Conservation (phyloP, 2,113 vertebrate species). For the Rhynchopsitta pachyrhyncha region DNA sequence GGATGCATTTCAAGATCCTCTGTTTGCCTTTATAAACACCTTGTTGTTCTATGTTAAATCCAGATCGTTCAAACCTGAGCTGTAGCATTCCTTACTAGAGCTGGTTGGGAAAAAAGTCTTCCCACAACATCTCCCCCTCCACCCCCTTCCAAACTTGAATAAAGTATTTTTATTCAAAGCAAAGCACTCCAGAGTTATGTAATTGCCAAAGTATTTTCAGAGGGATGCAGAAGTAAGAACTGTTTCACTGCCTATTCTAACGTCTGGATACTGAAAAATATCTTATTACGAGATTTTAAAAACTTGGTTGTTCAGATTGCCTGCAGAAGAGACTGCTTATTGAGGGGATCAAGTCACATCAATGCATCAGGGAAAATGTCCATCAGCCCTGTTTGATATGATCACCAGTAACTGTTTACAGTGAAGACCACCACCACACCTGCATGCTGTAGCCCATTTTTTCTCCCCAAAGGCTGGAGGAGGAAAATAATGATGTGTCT, state of each 20-base stretch:
- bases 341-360: neutral
- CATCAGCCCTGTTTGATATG: neutral
- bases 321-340: neutral
- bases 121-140: neutral
- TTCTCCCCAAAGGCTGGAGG: neutral
- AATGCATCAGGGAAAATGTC: neutral
- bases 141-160: neutral
- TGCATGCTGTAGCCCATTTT: neutral
- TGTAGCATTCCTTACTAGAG: neutral
- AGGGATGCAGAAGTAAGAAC: neutral
- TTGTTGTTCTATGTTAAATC: neutral
- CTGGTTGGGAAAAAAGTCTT: neutral
- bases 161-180: conserved; percentile 20
- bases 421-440: neutral
- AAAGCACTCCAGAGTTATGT: neutral
- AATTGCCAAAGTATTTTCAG: neutral
- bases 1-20: neutral
- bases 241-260: neutral
- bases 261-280: neutral
- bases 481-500: rapidly evolving
- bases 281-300: neutral
- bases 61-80: neutral
- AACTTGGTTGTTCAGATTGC: neutral
- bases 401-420: neutral
- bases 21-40: neutral